phyloP scores from a whole-genome alignment of 2,888 invertebrate species.

The Hyalella azteca region DNA sequence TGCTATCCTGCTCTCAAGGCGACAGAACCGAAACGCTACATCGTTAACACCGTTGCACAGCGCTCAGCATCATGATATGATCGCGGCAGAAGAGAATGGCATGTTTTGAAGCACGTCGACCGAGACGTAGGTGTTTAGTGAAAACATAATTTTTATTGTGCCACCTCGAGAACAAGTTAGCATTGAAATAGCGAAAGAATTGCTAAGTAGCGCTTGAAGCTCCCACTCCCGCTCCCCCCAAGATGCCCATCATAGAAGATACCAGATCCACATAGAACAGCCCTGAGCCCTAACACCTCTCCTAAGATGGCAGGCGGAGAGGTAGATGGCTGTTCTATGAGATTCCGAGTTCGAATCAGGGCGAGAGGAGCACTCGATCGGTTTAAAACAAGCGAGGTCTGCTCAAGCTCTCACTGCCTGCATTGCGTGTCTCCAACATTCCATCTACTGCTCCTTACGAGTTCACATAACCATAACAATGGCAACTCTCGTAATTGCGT shows the following conservation, averaged over 20 bases:
- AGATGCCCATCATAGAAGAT: conserved; percentile 31
- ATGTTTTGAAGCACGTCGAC: no score
- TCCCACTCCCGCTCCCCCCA: conserved; percentile 19
- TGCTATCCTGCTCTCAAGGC: background rate
- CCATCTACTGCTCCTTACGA: background rate
- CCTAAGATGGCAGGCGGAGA: conserved; percentile 55
- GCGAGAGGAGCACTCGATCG: conserved; percentile 17
- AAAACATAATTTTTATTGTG: no score
- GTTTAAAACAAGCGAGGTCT: conserved; percentile 43
- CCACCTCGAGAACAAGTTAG: background rate
- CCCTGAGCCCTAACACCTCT: conserved; percentile 59
- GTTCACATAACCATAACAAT: background rate
- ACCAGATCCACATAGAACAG: conserved; percentile 57
- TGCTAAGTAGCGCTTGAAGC: background rate
- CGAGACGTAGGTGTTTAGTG: no score
- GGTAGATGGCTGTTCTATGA: conserved; percentile 58
- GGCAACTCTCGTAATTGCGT: no score
- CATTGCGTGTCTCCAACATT: conserved; percentile 20
- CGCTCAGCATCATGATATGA: conserved; percentile 13
- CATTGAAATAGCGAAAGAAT: background rate
- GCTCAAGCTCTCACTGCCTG: conserved; percentile 38
- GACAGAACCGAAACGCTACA: conserved; percentile 23
- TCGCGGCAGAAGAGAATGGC: background rate
- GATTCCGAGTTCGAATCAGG: conserved; percentile 48
- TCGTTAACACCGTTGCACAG: background rate